A percentile compares a stretch with the other conserved stretches of the same genome.
These are phyloP conservation scores for Hypomesus transpacificus DNA, from an alignment of 2,113 vertebrate genomes.

Conservation along the genomic window DNA sequence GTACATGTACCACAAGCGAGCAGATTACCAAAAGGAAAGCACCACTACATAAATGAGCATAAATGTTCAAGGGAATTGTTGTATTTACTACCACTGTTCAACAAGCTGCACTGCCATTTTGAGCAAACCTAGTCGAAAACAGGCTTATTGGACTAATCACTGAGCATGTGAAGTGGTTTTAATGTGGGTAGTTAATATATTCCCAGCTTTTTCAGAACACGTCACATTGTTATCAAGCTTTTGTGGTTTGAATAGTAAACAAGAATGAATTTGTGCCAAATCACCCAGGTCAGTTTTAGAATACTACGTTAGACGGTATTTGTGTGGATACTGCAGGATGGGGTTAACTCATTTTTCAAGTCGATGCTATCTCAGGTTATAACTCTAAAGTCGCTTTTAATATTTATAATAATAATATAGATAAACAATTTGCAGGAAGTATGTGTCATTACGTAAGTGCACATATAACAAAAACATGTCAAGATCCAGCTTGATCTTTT, in stretches of 20 bases:
- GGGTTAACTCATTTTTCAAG: constrained; percentile 13
- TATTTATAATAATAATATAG: constrained; percentile 27
- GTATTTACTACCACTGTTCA: neutral
- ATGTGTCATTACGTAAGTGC: constrained; percentile 53
- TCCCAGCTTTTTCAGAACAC: too few species aligned
- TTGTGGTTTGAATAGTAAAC: too few species aligned
- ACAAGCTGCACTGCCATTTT: constrained; percentile 12
- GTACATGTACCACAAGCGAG: constrained; percentile 73
- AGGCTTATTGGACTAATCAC: too few species aligned
- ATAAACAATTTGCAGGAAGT: constrained; percentile 31
- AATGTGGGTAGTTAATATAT: too few species aligned
- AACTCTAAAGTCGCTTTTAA: constrained; percentile 14
- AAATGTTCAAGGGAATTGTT: neutral
- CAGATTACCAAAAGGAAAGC: constrained; percentile 43
- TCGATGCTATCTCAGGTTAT: constrained; percentile 1
- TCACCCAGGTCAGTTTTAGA: neutral
- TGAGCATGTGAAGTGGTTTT: too few species aligned
- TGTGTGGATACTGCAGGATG: neutral
- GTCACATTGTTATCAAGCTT: too few species aligned
- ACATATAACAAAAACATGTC: constrained; percentile 56
- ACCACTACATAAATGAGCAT: constrained; percentile 29
- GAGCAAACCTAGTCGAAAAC: neutral
- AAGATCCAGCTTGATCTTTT: constrained; percentile 79
- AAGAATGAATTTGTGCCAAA: too few species aligned
- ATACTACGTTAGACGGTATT: too few species aligned